Conservation (phyloP, 2,888 invertebrate genomes). For the Drosophila setosimentum region DNA sequence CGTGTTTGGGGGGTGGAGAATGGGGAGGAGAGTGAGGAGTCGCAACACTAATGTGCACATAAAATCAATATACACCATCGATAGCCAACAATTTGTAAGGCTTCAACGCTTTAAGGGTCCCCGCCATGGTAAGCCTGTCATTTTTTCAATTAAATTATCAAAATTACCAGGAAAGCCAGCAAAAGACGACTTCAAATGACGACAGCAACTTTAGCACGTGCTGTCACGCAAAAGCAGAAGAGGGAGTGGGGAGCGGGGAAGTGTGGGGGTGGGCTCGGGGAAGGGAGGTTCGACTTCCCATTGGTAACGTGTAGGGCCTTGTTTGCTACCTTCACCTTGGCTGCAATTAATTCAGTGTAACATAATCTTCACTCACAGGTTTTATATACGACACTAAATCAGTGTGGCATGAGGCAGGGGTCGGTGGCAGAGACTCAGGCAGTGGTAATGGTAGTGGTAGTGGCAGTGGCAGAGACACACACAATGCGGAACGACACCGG, state of each 20-base stretch:
- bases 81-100: conserved; percentile 62
- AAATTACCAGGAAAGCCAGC: conserved; percentile 57
- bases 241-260: neutral
- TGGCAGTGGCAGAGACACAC: neutral
- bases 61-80: conserved; percentile 54
- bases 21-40: neutral
- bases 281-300: conserved; percentile 15
- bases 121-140: conserved; percentile 52
- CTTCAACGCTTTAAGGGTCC: conserved; percentile 43
- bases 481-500: conserved; percentile 14
- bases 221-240: conserved; percentile 50
- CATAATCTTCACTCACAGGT: conserved; percentile 82
- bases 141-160: conserved; percentile 79
- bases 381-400: conserved; percentile 79
- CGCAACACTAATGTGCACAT: conserved; percentile 25
- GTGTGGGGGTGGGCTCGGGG: neutral
- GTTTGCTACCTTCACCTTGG: conserved; percentile 73
- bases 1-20: neutral
- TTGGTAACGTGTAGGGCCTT: conserved; percentile 21
- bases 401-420: conserved; percentile 54
- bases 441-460: neutral
- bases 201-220: conserved; percentile 72
- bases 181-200: conserved; percentile 27
- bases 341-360: conserved; percentile 81
- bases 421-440: neutral